Evolutionary conservation across 64 coral and sea anemone species (phyloP), one percentile per base, ranked within the genome.

Genomic region (Astreopora myriophthalma): DNA sequence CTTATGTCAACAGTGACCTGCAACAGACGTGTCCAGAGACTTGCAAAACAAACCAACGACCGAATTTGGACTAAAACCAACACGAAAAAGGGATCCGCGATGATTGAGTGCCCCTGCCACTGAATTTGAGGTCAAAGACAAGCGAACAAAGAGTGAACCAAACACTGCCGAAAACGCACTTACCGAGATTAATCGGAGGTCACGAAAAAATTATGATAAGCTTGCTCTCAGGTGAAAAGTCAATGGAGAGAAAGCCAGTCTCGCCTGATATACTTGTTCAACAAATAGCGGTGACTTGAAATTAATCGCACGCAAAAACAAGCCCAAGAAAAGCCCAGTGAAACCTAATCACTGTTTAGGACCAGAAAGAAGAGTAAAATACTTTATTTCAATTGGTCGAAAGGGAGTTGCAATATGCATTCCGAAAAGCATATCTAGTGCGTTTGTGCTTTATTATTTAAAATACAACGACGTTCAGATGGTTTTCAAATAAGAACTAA

Each of bases 11-110:
- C 20, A 2, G 36, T 34, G 72, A 74, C 35, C 22, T 71, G n/a
- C 69, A 30, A 71, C 29, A 35, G 37, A 40, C 72, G 38, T 40
- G 20, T 39, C 39, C 20, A 29, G 39, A 29, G 27, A 76, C 74
- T 76, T 26, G 23, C 23, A 48, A 76, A 76, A 76, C 74, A 76
- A 76, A 48, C 48, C 74, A 76, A 46, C 36, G 74, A 14, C 38
- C 4, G 40, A 76, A 76, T 76, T 70, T 76, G 28, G 39, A 0
- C 74, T 76, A 16, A 48, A 48, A 76, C 39, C 40, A 76, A 48
- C 74, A 76, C n/a, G 14, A 44, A n/a, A n/a, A 12, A 29, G 3
- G 39, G 48, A 46, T 76, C 38, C 42, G 4, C 74, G 22, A 13
- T 76, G 38, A 76, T 76, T 46, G 39, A 76, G 24, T 28, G 74